Conservation (phyloP, 2,888 invertebrate genomes). For the Heterodera filipjevi region DNA sequence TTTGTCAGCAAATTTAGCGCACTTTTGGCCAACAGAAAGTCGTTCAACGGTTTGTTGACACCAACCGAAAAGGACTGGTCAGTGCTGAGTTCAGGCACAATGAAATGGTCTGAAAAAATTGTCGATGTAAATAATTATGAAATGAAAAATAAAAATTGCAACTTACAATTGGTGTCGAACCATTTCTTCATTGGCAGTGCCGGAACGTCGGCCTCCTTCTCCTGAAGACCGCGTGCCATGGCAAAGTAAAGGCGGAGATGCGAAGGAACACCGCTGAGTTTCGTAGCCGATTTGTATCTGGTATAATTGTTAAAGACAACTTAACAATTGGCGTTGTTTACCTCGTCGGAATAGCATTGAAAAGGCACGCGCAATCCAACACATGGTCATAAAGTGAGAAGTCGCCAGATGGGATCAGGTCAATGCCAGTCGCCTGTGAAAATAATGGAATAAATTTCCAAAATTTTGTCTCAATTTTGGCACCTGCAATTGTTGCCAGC, state of each 20-base stretch:
- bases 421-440: constrained; percentile 24
- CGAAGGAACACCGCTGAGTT: neutral
- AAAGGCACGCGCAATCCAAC: constrained; percentile 29
- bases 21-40: constrained; percentile 28
- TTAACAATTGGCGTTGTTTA: neutral
- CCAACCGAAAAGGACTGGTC: constrained; percentile 22
- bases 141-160: neutral
- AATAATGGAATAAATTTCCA: neutral
- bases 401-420: constrained; percentile 26
- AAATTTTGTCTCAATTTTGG: neutral
- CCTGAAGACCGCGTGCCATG: constrained; percentile 29
- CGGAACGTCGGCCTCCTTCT: constrained; percentile 23
- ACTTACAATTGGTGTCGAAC: constrained; percentile 30
- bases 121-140: neutral
- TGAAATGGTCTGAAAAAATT: constrained; percentile 26
- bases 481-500: constrained; percentile 21
- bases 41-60: constrained; percentile 24
- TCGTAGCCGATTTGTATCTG: neutral
- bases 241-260: constrained; percentile 26
- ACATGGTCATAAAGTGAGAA: constrained; percentile 27
- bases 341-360: constrained; percentile 23
- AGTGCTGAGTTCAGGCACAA: constrained; percentile 24
- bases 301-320: too few relatives aligned
- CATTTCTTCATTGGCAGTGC: constrained; percentile 32
- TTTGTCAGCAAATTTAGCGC: constrained; percentile 20